Base-by-base conservation (phyloP, 2,797 vertebrate genomes). In the Megaceryle alcyon region DNA sequence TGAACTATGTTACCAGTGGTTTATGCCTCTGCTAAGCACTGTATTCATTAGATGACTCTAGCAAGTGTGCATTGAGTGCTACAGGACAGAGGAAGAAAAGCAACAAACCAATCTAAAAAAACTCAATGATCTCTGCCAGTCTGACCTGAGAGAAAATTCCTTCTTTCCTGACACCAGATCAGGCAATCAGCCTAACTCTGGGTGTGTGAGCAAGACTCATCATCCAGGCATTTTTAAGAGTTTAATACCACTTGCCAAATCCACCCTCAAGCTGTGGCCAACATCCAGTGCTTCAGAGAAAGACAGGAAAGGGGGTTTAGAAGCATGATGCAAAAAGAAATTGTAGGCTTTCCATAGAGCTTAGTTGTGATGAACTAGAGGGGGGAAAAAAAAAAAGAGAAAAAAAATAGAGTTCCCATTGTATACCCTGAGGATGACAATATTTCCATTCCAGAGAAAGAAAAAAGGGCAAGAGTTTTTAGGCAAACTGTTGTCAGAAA, bases 181-280 rank as follows among this genome's bases (percentile, higher is more conserved):
- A 81, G 77, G 92, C 80, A 85, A 66, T 59, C 72, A 73, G 76
- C 76, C 82, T 46, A 15, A 41, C 10, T 54, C 60, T 83, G 91
- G 86, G 81, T 83, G 92, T 93, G 86, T 77, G 48, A 94, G 69
- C 69, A 39, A 59, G 44, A 63, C 41, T 95, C 85, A 76, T 57
- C 79, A 87, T 33, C 68, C 79, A 91, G 76, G 86, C 82, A 85
- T 76, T 57, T 41, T 64, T 70, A 56, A 37, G 10, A 11, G 60
- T 73, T 21, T 13, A 44, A 53, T 14, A 37, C 7, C 60, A 26
- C 64, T 69, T 90, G 86, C 86, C 91, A 94, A 88, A 94, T 60
- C 77, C 83, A 86, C 86, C 65, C 60, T 46, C 5, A 31, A 68
- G 44, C 57, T 31, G 85, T 12, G 63, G 65, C 63, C 79, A 94